Evolutionary conservation across 2,888 invertebrate species (phyloP), one percentile per base, ranked within the genome.

Genomic region (Lutraria lutraria): DNA sequence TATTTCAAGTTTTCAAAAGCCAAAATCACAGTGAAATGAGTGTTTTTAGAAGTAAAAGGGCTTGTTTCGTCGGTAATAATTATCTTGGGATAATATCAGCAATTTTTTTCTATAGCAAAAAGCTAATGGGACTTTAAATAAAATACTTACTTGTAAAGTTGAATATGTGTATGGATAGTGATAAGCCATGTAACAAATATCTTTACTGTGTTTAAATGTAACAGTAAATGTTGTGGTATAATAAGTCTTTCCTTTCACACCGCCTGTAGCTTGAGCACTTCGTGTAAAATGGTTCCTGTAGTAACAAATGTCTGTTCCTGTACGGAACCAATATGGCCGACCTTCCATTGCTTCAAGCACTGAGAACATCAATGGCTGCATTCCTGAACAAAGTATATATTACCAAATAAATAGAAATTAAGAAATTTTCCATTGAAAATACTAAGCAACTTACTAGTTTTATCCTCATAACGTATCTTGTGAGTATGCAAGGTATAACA

Each of bases 311-410:
- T 98, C 98, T 0, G 97, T 97, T 1, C 98, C 98, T 0, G 97
- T 97, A 91, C 98, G 97, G 15, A 97, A 97, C 98, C 98, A 98
- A 12, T 98, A 96, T 8, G 96, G 95, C 15, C 96, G 94, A 6
- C 97, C 97, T 25, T 94, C 94, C 89, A 97, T 96, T 6, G 98
- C 98, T 95, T 98, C 98, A 83, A 97, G 97, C 31, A 98, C 98
- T n/a, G 98, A 98, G 97, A 98, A 98, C 97, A 98, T 96, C 83
- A 98, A 98, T 21, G 98, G 98, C 95, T 98, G 98, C 98, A 98
- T 98, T 80, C 98, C 97, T 97, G 93, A 6, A 16, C 31, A 31
- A 29, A 76, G 25, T 68, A 68, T 1, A 68, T 25, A 25, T n/a
- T 8, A 63, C n/a, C 8, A 25, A 68, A 25, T 10, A n/a, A 68